A percentile compares a stretch with the other conserved stretches of the same genome.
Evolutionary conservation across 2,797 vertebrate genomes (phyloP).

Genomic region (Loriculus beryllinus): DNA sequence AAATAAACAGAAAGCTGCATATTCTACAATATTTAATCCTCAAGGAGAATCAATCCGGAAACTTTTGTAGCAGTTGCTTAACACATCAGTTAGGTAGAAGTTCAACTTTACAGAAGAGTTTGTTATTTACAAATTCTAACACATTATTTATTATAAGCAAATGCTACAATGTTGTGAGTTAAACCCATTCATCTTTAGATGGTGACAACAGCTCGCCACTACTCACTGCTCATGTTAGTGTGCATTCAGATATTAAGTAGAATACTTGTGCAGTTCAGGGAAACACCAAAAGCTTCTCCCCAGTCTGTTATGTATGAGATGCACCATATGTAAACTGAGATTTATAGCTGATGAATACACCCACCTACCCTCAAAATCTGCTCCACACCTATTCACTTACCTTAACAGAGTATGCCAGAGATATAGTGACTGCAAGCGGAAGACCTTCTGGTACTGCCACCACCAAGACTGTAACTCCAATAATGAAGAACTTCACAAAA

Average conservation of each 20-base stretch:
- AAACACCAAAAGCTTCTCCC: neutral
- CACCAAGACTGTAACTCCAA: conserved; percentile 97
- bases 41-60: neutral
- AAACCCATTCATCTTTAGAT: neutral
- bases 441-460: conserved; percentile 98
- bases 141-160: neutral
- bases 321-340: neutral
- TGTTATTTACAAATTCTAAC: neutral
- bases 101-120: neutral
- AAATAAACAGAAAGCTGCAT: neutral
- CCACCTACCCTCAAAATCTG: neutral
- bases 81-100: neutral
- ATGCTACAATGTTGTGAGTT: neutral
- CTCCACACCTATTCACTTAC: conserved; percentile 72
- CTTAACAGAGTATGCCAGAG: conserved; percentile 98
- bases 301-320: neutral
- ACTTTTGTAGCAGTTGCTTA: neutral
- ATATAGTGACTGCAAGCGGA: conserved; percentile 97
- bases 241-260: neutral
- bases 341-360: neutral
- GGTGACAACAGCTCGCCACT: neutral
- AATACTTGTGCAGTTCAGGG: neutral
- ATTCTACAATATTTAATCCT: neutral
- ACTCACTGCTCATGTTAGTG: neutral
- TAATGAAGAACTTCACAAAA: conserved; percentile 99